phyloP scores from a whole-genome alignment of 37 sponge, comb jelly and placozoan species.

The Ephydatia muelleri region DNA sequence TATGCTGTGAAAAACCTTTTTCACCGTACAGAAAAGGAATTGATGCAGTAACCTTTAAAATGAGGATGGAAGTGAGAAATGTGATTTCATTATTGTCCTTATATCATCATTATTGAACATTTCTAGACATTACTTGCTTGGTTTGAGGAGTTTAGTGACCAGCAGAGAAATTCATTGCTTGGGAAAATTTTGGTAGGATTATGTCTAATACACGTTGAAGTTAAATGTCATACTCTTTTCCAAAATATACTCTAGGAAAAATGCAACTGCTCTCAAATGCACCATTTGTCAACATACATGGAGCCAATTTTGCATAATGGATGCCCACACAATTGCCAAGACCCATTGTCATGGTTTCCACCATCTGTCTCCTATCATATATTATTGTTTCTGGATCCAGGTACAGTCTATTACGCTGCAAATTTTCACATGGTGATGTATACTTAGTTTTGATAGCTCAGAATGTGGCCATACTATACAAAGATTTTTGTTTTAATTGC shows the following conservation, averaged over 20 bases:
- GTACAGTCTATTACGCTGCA: slow-evolving; percentile 51
- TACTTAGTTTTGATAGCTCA: too few relatives aligned
- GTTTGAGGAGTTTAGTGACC: slow-evolving; percentile 92
- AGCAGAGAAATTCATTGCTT: slow-evolving; percentile 86
- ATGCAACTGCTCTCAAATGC: slow-evolving; percentile 89
- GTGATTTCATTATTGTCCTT: not conserved
- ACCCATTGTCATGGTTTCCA: slow-evolving; percentile 95
- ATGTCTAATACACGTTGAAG: not conserved
- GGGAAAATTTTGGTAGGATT: slow-evolving; percentile 68
- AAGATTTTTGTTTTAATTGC: too few relatives aligned
- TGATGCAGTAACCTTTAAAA: slow-evolving; percentile 67
- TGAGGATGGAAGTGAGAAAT: slow-evolving; percentile 54
- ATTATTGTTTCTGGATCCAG: slow-evolving; percentile 83
- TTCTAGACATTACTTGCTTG: slow-evolving; percentile 69
- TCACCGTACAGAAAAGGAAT: slow-evolving; percentile 54
- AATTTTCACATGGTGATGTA: too few relatives aligned
- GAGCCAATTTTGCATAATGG: slow-evolving; percentile 86
- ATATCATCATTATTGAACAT: not conserved
- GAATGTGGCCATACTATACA: too few relatives aligned
- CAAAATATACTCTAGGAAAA: slow-evolving; percentile 33
- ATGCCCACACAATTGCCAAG: slow-evolving; percentile 95
- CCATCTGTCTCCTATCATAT: slow-evolving; percentile 63
- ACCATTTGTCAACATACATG: slow-evolving; percentile 84
- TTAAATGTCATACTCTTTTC: not conserved
- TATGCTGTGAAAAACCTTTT: slow-evolving; percentile 22